Evolutionary conservation across 1,140 invertebrate species (phyloP).

Genomic region (Drosophila arawakana): DNA sequence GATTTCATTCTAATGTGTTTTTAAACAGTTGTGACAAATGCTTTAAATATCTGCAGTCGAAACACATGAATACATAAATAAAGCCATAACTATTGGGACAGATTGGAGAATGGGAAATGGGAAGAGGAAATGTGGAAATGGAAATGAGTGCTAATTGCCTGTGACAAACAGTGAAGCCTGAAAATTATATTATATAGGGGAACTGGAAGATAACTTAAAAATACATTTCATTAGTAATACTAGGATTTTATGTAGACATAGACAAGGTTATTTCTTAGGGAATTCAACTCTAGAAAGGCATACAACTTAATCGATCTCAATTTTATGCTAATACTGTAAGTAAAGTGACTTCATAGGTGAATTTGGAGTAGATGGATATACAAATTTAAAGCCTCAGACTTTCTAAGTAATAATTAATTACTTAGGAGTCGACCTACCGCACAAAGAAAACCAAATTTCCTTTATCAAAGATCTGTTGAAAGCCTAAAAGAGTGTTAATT

Average conservation of each 20-base stretch:
- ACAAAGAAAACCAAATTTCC: conserved; percentile 25
- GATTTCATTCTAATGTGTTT: conserved; percentile 67
- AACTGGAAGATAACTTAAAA: conserved; percentile 20
- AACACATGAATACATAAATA: conserved; percentile 48
- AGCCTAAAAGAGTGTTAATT: conserved; percentile 58
- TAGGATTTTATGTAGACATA: too few species aligned
- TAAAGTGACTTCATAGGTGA: too few species aligned
- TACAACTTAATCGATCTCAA: too few species aligned
- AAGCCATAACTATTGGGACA: conserved; percentile 25
- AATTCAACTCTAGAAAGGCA: too few species aligned
- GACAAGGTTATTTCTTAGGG: too few species aligned
- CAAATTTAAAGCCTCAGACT: too few species aligned
- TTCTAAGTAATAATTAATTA: too few species aligned
- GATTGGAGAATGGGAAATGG: conserved; percentile 18
- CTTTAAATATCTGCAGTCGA: conserved; percentile 47
- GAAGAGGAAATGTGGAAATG: conserved; percentile 6
- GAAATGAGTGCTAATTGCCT: conserved; percentile 41
- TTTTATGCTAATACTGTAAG: too few species aligned
- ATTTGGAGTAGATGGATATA: too few species aligned
- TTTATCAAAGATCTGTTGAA: conserved; percentile 44
- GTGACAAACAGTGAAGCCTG: conserved; percentile 14
- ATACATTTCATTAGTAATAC: conserved; percentile 7
- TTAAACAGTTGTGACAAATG: conserved; percentile 76
- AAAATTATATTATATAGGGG: neutral
- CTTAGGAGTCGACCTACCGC: conserved; percentile 22